Conservation (phyloP, 2,797 vertebrate species). For the Dendrocincla tyrannina region DNA sequence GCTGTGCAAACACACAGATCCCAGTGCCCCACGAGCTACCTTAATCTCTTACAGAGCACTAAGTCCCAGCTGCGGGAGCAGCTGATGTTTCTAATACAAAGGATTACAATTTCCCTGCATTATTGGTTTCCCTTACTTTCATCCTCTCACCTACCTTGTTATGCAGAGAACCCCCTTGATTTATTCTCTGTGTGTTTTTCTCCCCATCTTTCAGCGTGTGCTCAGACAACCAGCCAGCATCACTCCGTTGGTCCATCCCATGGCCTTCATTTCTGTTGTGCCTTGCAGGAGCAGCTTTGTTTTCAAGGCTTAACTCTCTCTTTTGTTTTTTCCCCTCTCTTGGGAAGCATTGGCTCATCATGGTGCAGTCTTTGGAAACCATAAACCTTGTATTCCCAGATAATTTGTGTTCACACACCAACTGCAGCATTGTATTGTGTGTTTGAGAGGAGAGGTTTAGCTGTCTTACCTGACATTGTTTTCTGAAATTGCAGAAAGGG, state of each 20-base stretch:
- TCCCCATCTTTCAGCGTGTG: neutral
- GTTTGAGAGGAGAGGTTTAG: conserved; percentile 41
- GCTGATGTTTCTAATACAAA: neutral
- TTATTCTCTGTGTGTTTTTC: neutral
- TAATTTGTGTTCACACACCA: conserved; percentile 31
- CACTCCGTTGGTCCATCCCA: neutral
- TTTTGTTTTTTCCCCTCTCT: neutral
- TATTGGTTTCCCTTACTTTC: neutral
- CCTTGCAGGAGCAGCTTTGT: conserved; percentile 11
- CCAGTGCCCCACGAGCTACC: neutral
- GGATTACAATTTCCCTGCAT: neutral
- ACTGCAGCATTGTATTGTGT: neutral
- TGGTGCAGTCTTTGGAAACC: conserved; percentile 19
- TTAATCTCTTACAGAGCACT: neutral
- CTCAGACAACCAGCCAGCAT: neutral
- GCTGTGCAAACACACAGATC: neutral
- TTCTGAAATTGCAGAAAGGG: conserved; percentile 25
- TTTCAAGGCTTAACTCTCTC: neutral
- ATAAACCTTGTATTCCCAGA: conserved; percentile 41
- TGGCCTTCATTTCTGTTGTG: neutral
- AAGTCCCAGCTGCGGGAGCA: neutral
- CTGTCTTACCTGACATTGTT: conserved; percentile 15
- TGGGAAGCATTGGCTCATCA: neutral
- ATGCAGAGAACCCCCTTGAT: neutral
- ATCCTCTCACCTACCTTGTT: neutral